Evolutionary conservation across 2,888 invertebrate genomes (phyloP), one percentile per base, ranked within the genome.

Genomic region (Hemaris fuciformis): DNA sequence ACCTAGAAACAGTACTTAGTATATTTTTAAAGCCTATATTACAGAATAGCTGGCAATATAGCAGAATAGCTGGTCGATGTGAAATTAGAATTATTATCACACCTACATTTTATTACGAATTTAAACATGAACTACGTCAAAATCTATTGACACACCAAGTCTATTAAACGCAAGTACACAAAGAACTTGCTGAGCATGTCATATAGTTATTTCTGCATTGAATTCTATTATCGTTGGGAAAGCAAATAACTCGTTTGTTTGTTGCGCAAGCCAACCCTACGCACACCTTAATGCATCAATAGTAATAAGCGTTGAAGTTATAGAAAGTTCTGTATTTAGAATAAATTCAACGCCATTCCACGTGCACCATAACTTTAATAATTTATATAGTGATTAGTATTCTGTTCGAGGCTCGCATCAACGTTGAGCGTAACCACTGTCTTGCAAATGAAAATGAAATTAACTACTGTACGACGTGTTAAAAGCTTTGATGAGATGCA

Each of bases 311-410:
- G 46, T 31, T 45, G 62, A 57, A 64, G 25, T 48, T 59, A 10
- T 61, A 62, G 64, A 64, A 62, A 64, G 62, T 64, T 53, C 27
- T 57, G 23, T 23, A 15, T 31, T 20, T 25, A 27, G 27, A 41
- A 57, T 48, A n/a, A n/a, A 31, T 62, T 57, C 53, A 58, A 18
- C 43, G 48, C 4, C 31, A 6, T 60, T 65, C 53, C 31, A 38
- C 53, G 18, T 31, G 3, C 18, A 48, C 48, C 15, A 48, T 48
- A 53, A 27, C 53, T 31, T 53, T 53, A 53, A 53, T 53, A 53
- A 53, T 53, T 53, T 53, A 53, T 31, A 31, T 31, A 10, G 43
- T 10, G 20, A 53, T 53, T 53, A 18, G 53, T 53, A 53, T 53
- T 15, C 53, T 18, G 10, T 1, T 27, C 53, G 53, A 31, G 7